These are phyloP conservation scores for Schlechtendalia chinensis DNA, from an alignment of 1,140 invertebrate genomes.

Conservation along the genomic window DNA sequence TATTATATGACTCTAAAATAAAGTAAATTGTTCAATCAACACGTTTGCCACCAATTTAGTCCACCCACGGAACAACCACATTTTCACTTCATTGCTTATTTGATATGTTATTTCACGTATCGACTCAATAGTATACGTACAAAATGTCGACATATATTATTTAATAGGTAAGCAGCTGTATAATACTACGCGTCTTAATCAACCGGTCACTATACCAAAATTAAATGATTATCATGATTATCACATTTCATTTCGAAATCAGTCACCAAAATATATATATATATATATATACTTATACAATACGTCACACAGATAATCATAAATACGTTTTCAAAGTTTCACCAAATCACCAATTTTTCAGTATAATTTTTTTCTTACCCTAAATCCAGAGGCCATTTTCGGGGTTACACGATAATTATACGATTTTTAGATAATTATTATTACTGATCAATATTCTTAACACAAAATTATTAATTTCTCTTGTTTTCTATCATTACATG, in stretches of 20 bases:
- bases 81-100: neutral
- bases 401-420: neutral
- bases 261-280: no score
- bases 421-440: neutral
- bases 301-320: no score
- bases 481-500: slow-evolving; percentile 18
- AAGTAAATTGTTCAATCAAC: neutral
- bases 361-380: neutral
- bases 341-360: neutral
- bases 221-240: no score
- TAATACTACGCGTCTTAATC: no score
- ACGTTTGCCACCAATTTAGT: neutral
- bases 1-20: neutral
- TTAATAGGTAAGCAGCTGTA: no score
- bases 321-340: no score
- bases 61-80: neutral
- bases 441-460: neutral
- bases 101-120: no score
- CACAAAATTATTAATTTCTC: slow-evolving; percentile 4
- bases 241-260: no score
- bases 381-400: neutral
- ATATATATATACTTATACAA: no score
- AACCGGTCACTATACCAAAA: no score
- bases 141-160: no score
- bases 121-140: no score